Conservation (phyloP, 53 echinoderm and acorn worm species). For the Temnopleurus reevesii region DNA sequence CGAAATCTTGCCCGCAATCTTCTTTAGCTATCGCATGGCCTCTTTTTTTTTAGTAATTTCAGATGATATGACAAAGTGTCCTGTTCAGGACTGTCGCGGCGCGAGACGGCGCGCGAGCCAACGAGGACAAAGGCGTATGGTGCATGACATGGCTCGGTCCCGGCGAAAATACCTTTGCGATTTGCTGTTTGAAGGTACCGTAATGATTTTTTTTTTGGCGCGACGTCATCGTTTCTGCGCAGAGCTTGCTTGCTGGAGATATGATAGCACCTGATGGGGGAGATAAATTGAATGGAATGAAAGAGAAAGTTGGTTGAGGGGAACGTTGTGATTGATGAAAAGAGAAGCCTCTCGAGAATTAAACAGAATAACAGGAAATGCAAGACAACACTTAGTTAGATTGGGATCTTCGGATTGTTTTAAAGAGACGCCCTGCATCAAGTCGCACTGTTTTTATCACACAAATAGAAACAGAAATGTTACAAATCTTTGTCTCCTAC, state of each 20-base stretch:
- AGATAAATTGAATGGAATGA: constrained; percentile 25
- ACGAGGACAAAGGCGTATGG: too few relatives aligned
- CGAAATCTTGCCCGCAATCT: constrained; percentile 48
- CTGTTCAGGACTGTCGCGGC: background rate
- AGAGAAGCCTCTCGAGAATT: background rate
- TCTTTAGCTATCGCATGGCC: constrained; percentile 41
- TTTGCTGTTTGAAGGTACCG: constrained; percentile 24
- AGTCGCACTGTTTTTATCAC: too few relatives aligned
- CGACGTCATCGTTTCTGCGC: constrained; percentile 16
- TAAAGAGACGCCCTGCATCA: too few relatives aligned
- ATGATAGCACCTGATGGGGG: background rate
- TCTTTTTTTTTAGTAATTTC: constrained; percentile 38
- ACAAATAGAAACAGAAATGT: too few relatives aligned
- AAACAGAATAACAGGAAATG: constrained; percentile 29
- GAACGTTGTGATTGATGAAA: constrained; percentile 22
- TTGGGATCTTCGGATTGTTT: too few relatives aligned
- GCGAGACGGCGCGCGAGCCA: background rate
- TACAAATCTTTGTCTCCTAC: too few relatives aligned
- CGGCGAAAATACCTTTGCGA: background rate
- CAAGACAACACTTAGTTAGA: background rate
- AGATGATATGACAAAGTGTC: constrained; percentile 40
- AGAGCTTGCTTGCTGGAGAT: background rate
- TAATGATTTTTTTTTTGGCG: constrained; percentile 21
- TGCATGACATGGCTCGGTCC: too few relatives aligned
- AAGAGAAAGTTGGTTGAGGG: background rate